A percentile compares a stretch with the other conserved stretches of the same genome.
phyloP scores from a whole-genome alignment of 1,140 invertebrate species.

The Delia radicum region DNA sequence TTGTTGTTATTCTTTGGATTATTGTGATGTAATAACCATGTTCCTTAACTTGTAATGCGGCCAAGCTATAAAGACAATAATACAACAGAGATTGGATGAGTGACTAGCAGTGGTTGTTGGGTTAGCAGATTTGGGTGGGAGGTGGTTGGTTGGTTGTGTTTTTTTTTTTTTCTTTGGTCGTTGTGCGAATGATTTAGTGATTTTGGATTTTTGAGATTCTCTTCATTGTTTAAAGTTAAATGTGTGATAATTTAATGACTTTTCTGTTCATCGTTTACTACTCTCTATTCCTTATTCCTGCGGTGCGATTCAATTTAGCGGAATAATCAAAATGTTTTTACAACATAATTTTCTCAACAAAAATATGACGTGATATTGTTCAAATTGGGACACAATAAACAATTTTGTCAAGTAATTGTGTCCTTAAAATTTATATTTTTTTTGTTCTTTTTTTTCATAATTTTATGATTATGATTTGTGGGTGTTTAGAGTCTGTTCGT shows the following conservation, averaged over 20 bases:
- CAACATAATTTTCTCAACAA: no score
- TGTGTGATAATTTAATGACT: constrained; percentile 56
- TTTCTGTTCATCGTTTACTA: no score
- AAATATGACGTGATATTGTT: no score
- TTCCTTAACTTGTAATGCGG: constrained; percentile 55
- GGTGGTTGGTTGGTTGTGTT: constrained; percentile 25
- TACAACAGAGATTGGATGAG: not conserved
- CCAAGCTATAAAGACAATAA: constrained; percentile 27
- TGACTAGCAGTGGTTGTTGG: not conserved
- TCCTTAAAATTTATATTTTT: not conserved
- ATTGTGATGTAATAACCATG: constrained; percentile 55
- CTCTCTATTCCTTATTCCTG: no score
- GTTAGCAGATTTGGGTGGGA: constrained; percentile 26
- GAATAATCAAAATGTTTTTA: no score
- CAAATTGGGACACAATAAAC: no score
- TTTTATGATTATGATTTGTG: not conserved
- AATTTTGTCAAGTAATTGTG: not conserved
- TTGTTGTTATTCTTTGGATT: constrained; percentile 8
- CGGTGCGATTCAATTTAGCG: not conserved
- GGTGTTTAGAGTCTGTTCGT: not conserved
- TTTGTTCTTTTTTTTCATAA: no score
- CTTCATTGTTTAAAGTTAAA: constrained; percentile 54
- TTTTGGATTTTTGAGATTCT: not conserved
- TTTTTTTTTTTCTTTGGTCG: no score
- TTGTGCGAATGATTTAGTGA: not conserved